Evolutionary conservation across 2,797 vertebrate species (phyloP).

Genomic region (Pseudochirops corinnae): DNA sequence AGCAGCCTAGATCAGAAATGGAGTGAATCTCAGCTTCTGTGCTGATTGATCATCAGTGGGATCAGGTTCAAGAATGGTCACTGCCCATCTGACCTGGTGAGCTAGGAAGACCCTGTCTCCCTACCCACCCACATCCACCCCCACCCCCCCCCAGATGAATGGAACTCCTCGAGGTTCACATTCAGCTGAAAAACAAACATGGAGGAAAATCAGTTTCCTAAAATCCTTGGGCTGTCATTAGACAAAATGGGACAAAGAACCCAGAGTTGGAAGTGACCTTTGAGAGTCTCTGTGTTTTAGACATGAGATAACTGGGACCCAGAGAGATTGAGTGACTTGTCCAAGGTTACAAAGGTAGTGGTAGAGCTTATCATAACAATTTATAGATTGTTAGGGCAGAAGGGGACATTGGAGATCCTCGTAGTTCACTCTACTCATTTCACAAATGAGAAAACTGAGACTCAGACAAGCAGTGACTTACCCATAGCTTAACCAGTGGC

Average conservation of each 20-base stretch:
- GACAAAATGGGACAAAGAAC: not conserved
- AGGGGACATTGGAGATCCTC: not conserved
- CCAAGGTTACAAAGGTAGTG: not conserved
- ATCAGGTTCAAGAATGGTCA: not conserved
- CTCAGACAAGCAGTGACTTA: not conserved
- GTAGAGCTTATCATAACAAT: not conserved
- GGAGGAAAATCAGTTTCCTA: not conserved
- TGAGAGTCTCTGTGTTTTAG: not conserved
- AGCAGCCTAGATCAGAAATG: not conserved
- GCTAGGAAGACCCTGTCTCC: not conserved
- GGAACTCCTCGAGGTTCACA: not conserved
- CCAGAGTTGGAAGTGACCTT: not conserved
- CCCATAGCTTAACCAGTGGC: not conserved
- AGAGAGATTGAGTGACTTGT: not conserved
- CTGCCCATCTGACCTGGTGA: not conserved
- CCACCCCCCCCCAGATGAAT: not conserved
- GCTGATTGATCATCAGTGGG: not conserved
- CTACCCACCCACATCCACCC: no score
- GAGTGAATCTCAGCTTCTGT: not conserved
- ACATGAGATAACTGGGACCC: not conserved
- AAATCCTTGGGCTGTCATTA: not conserved
- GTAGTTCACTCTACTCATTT: not conserved
- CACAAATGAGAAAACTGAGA: slow-evolving; percentile 26
- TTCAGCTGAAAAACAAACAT: not conserved
- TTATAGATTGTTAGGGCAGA: not conserved